Evolutionary conservation across 2,113 vertebrate species (phyloP).

Genomic region (Dolichallabes microphthalmus): DNA sequence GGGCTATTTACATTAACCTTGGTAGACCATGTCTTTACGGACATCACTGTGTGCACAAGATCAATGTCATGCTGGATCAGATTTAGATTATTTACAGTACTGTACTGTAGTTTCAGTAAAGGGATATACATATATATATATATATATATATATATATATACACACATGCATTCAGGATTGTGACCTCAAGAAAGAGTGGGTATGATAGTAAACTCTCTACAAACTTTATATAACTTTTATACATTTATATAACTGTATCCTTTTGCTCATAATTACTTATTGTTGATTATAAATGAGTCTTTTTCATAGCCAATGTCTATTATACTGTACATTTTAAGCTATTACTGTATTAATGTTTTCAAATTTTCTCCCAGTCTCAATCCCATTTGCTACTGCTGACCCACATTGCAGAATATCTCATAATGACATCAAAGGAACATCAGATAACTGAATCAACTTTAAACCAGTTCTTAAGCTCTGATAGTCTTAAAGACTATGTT

Average conservation of each 20-base stretch:
- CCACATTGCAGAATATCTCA: neutral
- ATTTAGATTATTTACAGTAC: no score
- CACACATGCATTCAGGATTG: neutral
- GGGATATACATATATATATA: neutral
- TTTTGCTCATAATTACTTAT: neutral
- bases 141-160: no score
- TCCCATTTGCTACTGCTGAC: neutral
- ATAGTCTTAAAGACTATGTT: neutral
- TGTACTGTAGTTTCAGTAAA: neutral
- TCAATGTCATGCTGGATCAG: neutral
- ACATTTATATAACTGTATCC: neutral
- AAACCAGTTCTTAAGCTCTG: neutral
- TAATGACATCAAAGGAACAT: neutral
- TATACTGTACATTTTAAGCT: neutral
- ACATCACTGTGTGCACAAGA: neutral
- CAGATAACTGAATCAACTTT: neutral
- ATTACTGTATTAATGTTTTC: neutral
- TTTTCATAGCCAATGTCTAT: neutral
- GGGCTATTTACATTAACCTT: neutral
- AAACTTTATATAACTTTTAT: neutral
- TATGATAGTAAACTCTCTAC: neutral
- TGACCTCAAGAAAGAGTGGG: neutral
- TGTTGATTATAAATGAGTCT: neutral
- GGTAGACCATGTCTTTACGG: neutral
- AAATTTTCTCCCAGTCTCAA: neutral